A percentile compares a stretch with the other conserved stretches of the same genome.
phyloP scores from a whole-genome alignment of 1,140 invertebrate species.

The Tetragnatha versicolor region DNA sequence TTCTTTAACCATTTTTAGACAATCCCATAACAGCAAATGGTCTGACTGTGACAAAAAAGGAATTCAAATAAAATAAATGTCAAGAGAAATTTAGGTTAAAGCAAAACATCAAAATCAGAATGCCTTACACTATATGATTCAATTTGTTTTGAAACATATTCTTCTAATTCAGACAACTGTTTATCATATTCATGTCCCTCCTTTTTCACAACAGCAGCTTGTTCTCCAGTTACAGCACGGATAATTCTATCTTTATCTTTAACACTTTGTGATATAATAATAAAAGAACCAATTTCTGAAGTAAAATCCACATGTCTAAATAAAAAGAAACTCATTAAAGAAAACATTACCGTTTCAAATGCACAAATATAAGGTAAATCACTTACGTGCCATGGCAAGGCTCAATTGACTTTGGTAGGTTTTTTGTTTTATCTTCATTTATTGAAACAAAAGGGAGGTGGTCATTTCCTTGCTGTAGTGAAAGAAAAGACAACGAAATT shows the following conservation, averaged over 20 bases:
- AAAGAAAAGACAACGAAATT: too few relatives aligned
- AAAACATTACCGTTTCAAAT: not conserved
- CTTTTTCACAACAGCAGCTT: constrained; percentile 1
- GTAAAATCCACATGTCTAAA: constrained; percentile 42
- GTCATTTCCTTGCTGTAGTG: too few relatives aligned
- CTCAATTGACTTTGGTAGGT: constrained; percentile 1
- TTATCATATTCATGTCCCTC: constrained; percentile 33
- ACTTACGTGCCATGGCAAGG: constrained; percentile 53
- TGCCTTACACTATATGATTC: too few relatives aligned
- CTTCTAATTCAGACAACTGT: constrained; percentile 2
- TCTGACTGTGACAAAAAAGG: constrained; percentile 19
- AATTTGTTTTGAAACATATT: not conserved
- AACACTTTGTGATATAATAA: constrained; percentile 2
- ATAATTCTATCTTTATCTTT: constrained; percentile 46
- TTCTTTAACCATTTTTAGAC: constrained; percentile 42
- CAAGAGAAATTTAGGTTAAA: too few relatives aligned
- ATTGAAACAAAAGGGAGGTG: constrained; percentile 33
- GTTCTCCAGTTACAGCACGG: constrained; percentile 36
- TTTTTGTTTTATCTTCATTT: not conserved
- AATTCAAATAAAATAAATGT: not conserved
- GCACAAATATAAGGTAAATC: not conserved
- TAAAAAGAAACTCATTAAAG: not conserved
- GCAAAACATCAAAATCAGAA: too few relatives aligned
- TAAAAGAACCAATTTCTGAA: constrained; percentile 28
- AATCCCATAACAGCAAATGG: constrained; percentile 42